Percentiles rank a stretch among this genome's conserved stretches.
Evolutionary conservation across 2,888 invertebrate genomes (phyloP).

Genomic region (Sphaerophoria rueppellii): DNA sequence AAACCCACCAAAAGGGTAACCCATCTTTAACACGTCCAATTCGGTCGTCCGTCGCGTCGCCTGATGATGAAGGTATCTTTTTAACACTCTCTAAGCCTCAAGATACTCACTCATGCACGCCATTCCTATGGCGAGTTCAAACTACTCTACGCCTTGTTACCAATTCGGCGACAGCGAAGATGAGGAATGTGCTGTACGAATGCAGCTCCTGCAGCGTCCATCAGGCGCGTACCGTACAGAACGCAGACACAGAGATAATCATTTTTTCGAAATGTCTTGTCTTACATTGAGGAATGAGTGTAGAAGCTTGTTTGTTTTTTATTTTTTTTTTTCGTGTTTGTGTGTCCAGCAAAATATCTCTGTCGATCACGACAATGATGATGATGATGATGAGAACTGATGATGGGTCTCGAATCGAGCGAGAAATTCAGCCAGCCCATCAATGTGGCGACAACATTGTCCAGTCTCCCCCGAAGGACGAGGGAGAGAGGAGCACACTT

Average conservation of each 20-base stretch:
- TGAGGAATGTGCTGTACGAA: slow-evolving; percentile 55
- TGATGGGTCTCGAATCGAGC: slow-evolving; percentile 56
- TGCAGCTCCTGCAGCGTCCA: slow-evolving; percentile 16
- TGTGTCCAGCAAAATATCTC: slow-evolving; percentile 65
- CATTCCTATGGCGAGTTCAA: slow-evolving; percentile 62
- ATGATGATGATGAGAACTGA: slow-evolving; percentile 71
- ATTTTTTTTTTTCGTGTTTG: slow-evolving; percentile 19
- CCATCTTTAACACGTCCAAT: slow-evolving; percentile 68
- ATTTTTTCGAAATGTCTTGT: slow-evolving; percentile 72
- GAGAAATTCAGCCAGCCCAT: slow-evolving; percentile 45
- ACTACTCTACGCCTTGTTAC: slow-evolving; percentile 67
- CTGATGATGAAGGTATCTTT: slow-evolving; percentile 66
- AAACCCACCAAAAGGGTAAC: slow-evolving; percentile 63
- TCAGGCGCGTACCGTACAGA: slow-evolving; percentile 5
- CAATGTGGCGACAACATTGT: slow-evolving; percentile 73
- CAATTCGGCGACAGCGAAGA: slow-evolving; percentile 39
- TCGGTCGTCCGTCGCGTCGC: slow-evolving; percentile 23
- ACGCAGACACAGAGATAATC: slow-evolving; percentile 51
- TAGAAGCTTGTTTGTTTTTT: slow-evolving; percentile 43
- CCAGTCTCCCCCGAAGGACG: slow-evolving; percentile 17
- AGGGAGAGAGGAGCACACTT: slow-evolving; percentile 36
- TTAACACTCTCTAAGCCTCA: slow-evolving; percentile 51
- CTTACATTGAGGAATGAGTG: slow-evolving; percentile 74
- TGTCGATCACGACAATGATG: slow-evolving; percentile 73
- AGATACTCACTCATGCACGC: slow-evolving; percentile 28